Evolutionary conservation across 2,113 vertebrate species (phyloP).

Genomic region (Sylvilagus bachmani): DNA sequence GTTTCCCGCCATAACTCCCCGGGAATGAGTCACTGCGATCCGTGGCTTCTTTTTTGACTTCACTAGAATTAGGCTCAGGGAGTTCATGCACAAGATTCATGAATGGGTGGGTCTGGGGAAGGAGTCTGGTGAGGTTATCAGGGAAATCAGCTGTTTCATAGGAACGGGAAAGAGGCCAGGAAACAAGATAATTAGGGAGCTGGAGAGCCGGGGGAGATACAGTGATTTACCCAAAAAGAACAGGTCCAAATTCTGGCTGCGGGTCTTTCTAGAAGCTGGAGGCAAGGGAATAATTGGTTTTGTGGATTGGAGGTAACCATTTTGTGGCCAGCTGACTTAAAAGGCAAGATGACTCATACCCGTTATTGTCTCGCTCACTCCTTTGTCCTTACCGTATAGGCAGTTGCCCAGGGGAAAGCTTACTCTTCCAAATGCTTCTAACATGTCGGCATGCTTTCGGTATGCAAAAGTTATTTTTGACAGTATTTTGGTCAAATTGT

Average conservation of each 20-base stretch:
- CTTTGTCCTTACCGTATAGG: slow-evolving; percentile 31
- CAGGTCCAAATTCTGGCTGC: neutral
- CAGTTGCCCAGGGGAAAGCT: slow-evolving; percentile 69
- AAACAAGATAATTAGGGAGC: neutral
- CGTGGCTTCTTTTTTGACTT: slow-evolving; percentile 41
- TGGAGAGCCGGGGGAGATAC: neutral
- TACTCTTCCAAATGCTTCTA: slow-evolving; percentile 72
- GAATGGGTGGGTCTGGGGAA: slow-evolving; percentile 13
- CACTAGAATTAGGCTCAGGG: neutral
- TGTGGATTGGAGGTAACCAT: slow-evolving; percentile 44
- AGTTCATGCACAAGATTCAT: neutral
- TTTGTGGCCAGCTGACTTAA: slow-evolving; percentile 52
- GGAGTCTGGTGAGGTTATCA: slow-evolving; percentile 2
- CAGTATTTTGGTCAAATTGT: slow-evolving; percentile 81
- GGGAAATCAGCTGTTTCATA: neutral
- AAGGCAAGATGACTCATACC: slow-evolving; percentile 63
- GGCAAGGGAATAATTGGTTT: neutral
- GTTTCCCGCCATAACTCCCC: neutral
- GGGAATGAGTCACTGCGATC: slow-evolving; percentile 56
- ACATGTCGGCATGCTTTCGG: slow-evolving; percentile 73
- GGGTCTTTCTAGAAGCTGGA: neutral
- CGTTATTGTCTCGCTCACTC: slow-evolving; percentile 63
- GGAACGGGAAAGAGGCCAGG: neutral
- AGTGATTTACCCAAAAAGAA: neutral
- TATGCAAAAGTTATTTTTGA: slow-evolving; percentile 79